Base-by-base conservation (phyloP, 2,797 vertebrate species). In the Buceros bicornis region DNA sequence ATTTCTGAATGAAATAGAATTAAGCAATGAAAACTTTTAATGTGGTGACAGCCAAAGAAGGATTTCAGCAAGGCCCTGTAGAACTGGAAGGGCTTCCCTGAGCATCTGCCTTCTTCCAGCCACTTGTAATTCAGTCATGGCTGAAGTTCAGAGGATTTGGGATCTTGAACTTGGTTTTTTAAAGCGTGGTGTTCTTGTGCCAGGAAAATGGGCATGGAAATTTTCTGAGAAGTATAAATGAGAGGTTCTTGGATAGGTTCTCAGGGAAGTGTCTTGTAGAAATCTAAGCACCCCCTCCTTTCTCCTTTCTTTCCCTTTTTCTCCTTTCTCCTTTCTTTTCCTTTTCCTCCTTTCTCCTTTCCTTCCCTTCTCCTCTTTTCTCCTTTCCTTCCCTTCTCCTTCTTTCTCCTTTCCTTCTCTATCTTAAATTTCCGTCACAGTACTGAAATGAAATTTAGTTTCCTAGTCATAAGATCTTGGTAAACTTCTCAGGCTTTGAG, bases 1-100 rank as follows among this genome's bases (percentile, higher is more conserved):
- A 48, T 60, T 96, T 90, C 45, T 82, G 40, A 95, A 93, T 87
- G 25, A 94, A 95, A 87, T 76, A 26, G 64, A 97, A 93, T 86
- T 73, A 90, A 82, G 77, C 24, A 20, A 33, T 73, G 43, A 77
- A 58, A 45, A 84, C 54, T 73, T 91, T 87, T 69, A 70, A 95
- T 65, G 10, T 35, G 21, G 25, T 74, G 43, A 45, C 43, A 81
- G 73, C 53, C 84, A 57, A 40, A 70, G 74, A 51, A 82, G 26
- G 26, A 25, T 51, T 92, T 73, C 15, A 61, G 48, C 20, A 40
- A 37, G 47, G 40, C 22, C 48, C 40, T 53, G 2, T 8, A 51
- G 28, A 58, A 51, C 60, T 87, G 42, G 20, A 66, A 42, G 28
- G 43, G 28, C 40, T 42, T 90, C 22, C 6, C 12, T n/a, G 40